Base-by-base conservation (phyloP, 1,140 invertebrate species). In the Micrasema longulum region DNA sequence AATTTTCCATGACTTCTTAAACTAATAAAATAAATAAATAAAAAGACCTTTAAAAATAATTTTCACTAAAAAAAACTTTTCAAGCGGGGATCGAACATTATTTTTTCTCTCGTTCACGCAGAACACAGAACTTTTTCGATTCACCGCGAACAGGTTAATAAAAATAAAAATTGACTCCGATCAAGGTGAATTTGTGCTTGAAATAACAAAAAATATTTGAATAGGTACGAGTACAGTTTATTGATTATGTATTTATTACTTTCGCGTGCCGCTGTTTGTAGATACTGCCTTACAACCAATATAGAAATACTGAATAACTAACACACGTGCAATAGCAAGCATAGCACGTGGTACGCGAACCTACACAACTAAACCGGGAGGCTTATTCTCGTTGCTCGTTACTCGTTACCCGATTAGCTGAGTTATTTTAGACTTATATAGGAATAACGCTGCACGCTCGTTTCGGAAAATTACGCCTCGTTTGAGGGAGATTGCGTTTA, bases 391-490 rank as follows among this genome's bases (percentile, higher is more conserved):
- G 48, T 68, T n/a, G n/a, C n/a, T n/a, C n/a, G n/a, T n/a, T n/a
- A n/a, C 45, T 38, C 11, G 48, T 68, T 53, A 68, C 65, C 55
- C 65, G 65, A 68, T 68, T 68, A 68, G 50, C 22, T 7, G 22
- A 23, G 65, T 52, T 68, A 68, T 68, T 68, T 55, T 68, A 22
- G 50, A 55, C n/a, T n/a, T n/a, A n/a, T n/a, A 31, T 55, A 68
- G 16, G 65, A 55, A 68, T 68, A 68, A 53, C 62, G 20, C 26
- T 41, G 20, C 63, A 50, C 16, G 63, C 16, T 36, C n/a, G 45
- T 66, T 48, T 50, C 12, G 23, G 63, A 48, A 36, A 66, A 66
- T 66, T n/a, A 66, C 23, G 11, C 23, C 45, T 50, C 47, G 18
- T 66, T 66, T 48, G 18, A 23, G 50, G 52, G 7, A 53, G 52